phyloP scores from a whole-genome alignment of 2,888 invertebrate species.

The Aphodius granarius region DNA sequence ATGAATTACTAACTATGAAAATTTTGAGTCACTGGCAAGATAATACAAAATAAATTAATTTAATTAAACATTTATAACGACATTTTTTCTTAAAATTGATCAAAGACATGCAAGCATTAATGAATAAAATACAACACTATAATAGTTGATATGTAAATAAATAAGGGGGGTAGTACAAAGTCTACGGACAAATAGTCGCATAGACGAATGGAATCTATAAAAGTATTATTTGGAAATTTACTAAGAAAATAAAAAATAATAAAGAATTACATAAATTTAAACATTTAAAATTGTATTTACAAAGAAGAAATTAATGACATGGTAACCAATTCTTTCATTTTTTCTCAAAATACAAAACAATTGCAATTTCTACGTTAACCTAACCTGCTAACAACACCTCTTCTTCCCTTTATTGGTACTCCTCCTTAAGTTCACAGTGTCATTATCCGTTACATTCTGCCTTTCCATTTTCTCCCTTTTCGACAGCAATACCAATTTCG shows the following conservation, averaged over 20 bases:
- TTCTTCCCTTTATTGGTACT: slow-evolving; percentile 64
- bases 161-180: not conserved
- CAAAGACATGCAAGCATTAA: not conserved
- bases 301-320: not conserved
- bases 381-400: slow-evolving; percentile 57
- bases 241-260: too few species aligned
- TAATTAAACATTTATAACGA: not conserved
- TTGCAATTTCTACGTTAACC: not conserved
- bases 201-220: not conserved
- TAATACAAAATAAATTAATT: not conserved
- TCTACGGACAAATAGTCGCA: not conserved
- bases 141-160: not conserved
- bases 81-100: not conserved
- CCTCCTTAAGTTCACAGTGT: slow-evolving; percentile 74
- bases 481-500: slow-evolving; percentile 79
- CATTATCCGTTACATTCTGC: slow-evolving; percentile 69
- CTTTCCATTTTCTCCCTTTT: slow-evolving; percentile 81
- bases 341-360: not conserved
- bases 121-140: not conserved
- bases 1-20: not conserved
- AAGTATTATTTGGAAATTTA: not conserved
- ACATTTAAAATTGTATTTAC: not conserved
- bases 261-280: not conserved
- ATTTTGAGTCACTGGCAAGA: not conserved
- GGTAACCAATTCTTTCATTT: not conserved